These are phyloP conservation scores for Ostrea edulis DNA, from an alignment of 1,140 invertebrate species.

Conservation along the genomic window DNA sequence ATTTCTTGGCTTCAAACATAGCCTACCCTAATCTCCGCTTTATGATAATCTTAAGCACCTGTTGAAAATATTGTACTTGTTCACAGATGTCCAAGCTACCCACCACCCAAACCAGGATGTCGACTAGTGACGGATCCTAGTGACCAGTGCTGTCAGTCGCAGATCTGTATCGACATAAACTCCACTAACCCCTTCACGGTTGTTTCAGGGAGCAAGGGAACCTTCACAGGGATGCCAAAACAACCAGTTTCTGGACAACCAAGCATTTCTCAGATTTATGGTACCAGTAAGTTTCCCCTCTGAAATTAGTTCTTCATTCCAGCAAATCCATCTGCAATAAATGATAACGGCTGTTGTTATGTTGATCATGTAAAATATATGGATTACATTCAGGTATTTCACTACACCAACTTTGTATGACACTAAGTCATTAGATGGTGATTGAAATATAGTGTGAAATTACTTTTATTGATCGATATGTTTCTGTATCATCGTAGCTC, in stretches of 20 bases:
- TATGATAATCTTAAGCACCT: not conserved
- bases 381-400: too few relatives aligned
- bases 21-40: not conserved
- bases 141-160: conserved; percentile 65
- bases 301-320: too few relatives aligned
- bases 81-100: conserved; percentile 62
- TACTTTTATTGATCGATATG: too few relatives aligned
- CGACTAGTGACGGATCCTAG: conserved; percentile 60
- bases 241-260: not conserved
- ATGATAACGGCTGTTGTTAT: too few relatives aligned
- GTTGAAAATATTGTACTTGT: not conserved
- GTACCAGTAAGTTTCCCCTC: not conserved
- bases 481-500: too few relatives aligned
- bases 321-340: too few relatives aligned
- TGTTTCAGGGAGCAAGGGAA: conserved; percentile 59
- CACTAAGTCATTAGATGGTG: too few relatives aligned
- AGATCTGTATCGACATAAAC: conserved; percentile 55
- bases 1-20: too few relatives aligned
- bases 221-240: conserved; percentile 42
- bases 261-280: conserved; percentile 15
- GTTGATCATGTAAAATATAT: too few relatives aligned
- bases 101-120: conserved; percentile 54
- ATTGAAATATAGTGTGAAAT: too few relatives aligned
- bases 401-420: too few relatives aligned
- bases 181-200: conserved; percentile 58